Conservation (phyloP, 2,113 vertebrate species). For the Sylvilagus bachmani region DNA sequence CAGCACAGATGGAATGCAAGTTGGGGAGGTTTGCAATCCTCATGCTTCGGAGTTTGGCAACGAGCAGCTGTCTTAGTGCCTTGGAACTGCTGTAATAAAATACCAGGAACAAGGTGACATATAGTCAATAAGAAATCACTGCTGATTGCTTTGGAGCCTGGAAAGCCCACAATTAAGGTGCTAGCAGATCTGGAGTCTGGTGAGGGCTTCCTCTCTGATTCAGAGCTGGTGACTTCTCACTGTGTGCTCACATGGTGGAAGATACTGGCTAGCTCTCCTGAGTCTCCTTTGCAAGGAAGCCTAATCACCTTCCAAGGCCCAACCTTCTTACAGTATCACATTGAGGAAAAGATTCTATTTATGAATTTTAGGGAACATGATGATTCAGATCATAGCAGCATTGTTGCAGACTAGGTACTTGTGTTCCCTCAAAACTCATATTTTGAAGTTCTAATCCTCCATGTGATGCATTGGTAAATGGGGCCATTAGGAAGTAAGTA, state of each 20-base stretch:
- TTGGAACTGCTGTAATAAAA: background rate
- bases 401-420: background rate
- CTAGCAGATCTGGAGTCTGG: background rate
- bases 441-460: background rate
- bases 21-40: background rate
- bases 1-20: background rate
- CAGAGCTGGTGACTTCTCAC: background rate
- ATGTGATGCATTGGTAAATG: background rate
- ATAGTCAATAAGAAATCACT: background rate
- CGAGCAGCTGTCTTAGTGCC: background rate
- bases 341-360: background rate
- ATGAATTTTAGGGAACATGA: background rate
- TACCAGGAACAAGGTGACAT: background rate
- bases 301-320: background rate
- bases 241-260: background rate
- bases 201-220: background rate
- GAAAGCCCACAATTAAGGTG: background rate
- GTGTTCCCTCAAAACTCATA: background rate
- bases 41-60: background rate
- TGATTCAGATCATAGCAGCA: background rate
- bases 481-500: background rate
- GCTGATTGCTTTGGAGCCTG: background rate
- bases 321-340: background rate
- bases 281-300: background rate
- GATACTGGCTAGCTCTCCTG: background rate